Conservation (phyloP, 2,888 invertebrate genomes). For the Adelphocoris suturalis region DNA sequence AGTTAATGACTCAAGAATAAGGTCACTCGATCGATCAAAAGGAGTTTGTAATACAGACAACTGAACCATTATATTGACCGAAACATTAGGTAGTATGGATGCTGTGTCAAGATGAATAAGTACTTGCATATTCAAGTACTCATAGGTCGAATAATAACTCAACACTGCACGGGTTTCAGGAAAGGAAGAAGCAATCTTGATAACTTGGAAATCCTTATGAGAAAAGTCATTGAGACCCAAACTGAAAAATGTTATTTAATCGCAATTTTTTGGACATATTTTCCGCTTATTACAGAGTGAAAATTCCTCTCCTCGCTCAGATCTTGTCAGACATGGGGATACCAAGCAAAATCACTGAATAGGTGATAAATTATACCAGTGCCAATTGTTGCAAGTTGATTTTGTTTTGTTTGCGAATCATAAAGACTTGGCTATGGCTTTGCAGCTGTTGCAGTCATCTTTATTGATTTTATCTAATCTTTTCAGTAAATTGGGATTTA, state of each 20-base stretch:
- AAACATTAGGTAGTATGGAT: too few relatives aligned
- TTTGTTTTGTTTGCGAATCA: not conserved
- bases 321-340: not conserved
- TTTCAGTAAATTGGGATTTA: not conserved
- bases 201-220: slow-evolving; percentile 4
- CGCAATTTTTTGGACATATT: not conserved
- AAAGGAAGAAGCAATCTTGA: not conserved
- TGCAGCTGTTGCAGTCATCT: not conserved
- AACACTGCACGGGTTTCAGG: not conserved
- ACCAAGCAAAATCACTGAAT: not conserved
- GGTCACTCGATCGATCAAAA: too few relatives aligned
- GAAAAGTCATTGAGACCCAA: not conserved
- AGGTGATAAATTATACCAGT: not conserved
- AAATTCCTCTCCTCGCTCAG: not conserved
- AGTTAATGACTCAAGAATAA: too few relatives aligned
- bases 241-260: not conserved
- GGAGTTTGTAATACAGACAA: too few relatives aligned
- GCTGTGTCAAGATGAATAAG: too few relatives aligned
- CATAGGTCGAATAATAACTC: not conserved
- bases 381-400: not conserved
- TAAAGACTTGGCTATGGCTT: not conserved
- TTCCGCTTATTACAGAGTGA: not conserved
- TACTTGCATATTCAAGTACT: too few relatives aligned
- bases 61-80: too few relatives aligned
- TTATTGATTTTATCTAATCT: not conserved